These are phyloP conservation scores for Lithosia quadra DNA, from an alignment of 2,888 invertebrate species.

Conservation along the genomic window DNA sequence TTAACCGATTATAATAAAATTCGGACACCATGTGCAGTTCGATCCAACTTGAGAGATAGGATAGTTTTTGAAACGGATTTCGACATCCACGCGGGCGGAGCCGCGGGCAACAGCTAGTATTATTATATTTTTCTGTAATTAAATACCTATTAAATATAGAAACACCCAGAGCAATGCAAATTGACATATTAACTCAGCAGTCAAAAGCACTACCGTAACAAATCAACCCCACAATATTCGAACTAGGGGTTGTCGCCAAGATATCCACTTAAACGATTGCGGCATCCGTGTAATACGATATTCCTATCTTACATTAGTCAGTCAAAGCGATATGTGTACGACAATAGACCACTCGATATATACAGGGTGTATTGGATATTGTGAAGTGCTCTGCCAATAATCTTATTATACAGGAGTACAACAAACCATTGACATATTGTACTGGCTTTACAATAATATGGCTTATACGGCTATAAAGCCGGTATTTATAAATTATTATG, in stretches of 20 bases:
- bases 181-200: no score
- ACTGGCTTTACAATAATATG: neutral
- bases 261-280: neutral
- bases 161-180: no score
- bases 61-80: no score
- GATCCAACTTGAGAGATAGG: no score
- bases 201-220: no score
- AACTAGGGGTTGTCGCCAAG: neutral
- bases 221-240: neutral
- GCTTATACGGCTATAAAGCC: neutral
- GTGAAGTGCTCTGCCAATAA: conserved; percentile 3
- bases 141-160: no score
- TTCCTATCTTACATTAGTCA: neutral
- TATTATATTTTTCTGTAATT: no score
- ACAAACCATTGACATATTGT: neutral
- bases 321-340: neutral
- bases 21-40: no score
- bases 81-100: no score
- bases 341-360: neutral
- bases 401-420: neutral
- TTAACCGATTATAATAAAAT: no score
- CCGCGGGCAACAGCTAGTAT: no score
- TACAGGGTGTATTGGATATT: neutral
- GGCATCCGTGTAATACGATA: neutral
- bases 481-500: neutral